These are phyloP conservation scores for Coregonus sp. DNA, from an alignment of 2,797 vertebrate genomes.

Conservation along the genomic window DNA sequence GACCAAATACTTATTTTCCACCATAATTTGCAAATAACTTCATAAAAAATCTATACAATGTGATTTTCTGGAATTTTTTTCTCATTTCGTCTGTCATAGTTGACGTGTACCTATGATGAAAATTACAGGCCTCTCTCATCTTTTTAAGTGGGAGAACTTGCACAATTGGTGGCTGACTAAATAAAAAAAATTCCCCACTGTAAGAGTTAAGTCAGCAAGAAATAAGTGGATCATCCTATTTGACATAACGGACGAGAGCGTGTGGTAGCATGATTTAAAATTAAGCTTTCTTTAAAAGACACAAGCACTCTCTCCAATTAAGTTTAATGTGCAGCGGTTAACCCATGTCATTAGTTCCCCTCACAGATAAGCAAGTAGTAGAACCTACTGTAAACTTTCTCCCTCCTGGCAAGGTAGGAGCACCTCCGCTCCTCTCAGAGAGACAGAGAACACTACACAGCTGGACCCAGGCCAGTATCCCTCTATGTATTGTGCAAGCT, in stretches of 20 bases:
- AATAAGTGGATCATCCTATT: background rate
- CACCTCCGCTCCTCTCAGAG: slow-evolving; percentile 30
- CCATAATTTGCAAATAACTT: too few relatives aligned
- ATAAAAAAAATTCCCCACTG: too few relatives aligned
- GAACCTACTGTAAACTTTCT: slow-evolving; percentile 60
- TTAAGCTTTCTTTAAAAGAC: background rate
- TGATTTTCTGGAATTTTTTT: too few relatives aligned
- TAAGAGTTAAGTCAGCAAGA: background rate
- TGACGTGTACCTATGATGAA: too few relatives aligned
- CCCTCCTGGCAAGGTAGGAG: slow-evolving; percentile 51
- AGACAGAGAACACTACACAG: slow-evolving; percentile 24
- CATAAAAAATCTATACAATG: too few relatives aligned
- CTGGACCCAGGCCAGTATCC: slow-evolving; percentile 38
- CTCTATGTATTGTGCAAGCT: slow-evolving; percentile 53
- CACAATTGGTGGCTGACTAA: too few relatives aligned
- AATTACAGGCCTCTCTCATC: too few relatives aligned
- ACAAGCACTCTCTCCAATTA: background rate
- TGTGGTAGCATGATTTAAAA: background rate
- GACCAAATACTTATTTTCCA: too few relatives aligned
- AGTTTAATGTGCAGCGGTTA: slow-evolving; percentile 35
- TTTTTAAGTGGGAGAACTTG: too few relatives aligned
- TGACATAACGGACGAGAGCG: background rate
- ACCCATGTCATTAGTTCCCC: slow-evolving; percentile 24
- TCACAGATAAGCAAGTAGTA: slow-evolving; percentile 59
- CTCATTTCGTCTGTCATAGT: too few relatives aligned